phyloP scores from a whole-genome alignment of 2,113 vertebrate genomes.

The Corythornis vintsioides region DNA sequence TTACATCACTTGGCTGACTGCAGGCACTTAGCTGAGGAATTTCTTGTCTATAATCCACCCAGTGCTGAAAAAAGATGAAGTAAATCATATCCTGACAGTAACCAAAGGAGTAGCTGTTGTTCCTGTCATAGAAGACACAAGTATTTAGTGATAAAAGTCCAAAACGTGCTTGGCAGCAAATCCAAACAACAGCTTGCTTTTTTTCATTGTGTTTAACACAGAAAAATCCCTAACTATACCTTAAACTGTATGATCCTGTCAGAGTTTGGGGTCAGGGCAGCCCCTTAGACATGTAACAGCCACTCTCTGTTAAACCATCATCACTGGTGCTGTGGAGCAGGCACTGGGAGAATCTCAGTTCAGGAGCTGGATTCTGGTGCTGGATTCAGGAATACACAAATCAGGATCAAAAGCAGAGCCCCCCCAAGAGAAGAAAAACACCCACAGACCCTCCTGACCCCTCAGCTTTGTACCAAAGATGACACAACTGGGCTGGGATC shows the following conservation, averaged over 20 bases:
- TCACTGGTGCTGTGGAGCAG: too few relatives aligned
- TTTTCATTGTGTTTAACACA: background rate
- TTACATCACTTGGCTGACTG: background rate
- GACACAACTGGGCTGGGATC: too few relatives aligned
- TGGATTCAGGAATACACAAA: too few relatives aligned
- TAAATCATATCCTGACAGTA: background rate
- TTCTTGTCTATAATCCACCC: background rate
- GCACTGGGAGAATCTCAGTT: too few relatives aligned
- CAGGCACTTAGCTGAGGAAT: background rate
- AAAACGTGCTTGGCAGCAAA: background rate
- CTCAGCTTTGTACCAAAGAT: too few relatives aligned
- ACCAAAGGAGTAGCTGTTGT: background rate
- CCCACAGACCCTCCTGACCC: too few relatives aligned
- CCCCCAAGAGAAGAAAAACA: too few relatives aligned
- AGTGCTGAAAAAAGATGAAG: background rate
- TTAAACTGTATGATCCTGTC: background rate
- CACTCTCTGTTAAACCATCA: too few relatives aligned
- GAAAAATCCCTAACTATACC: background rate
- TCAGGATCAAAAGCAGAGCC: too few relatives aligned
- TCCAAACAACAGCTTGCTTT: constrained; percentile 16
- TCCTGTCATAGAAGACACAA: background rate
- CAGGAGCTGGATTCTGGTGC: too few relatives aligned
- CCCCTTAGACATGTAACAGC: too few relatives aligned
- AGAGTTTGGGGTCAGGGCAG: too few relatives aligned
- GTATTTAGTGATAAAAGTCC: background rate